Evolutionary conservation across 2,888 invertebrate species (phyloP).

Genomic region (Synergus laeviventris): DNA sequence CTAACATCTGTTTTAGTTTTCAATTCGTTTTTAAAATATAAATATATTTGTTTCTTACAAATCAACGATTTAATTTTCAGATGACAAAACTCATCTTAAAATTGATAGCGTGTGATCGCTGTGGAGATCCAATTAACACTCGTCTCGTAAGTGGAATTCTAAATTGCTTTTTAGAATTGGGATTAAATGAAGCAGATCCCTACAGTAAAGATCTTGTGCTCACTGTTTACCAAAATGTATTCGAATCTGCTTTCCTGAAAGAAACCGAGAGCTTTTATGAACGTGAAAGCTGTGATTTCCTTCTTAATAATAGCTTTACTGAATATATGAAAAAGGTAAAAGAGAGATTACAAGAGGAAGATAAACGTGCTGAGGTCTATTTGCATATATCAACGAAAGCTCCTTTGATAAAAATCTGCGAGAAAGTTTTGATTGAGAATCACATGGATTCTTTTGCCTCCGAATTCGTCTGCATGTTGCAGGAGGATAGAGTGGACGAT

Average conservation of each 20-base stretch:
- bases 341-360: conserved; percentile 94
- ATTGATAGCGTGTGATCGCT: conserved; percentile 95
- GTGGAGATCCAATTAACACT: conserved; percentile 98
- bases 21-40: too few species aligned
- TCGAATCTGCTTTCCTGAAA: conserved; percentile 95
- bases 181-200: conserved; percentile 97
- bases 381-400: conserved; percentile 95
- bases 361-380: conserved; percentile 94
- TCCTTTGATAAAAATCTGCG: conserved; percentile 92
- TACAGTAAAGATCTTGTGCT: conserved; percentile 87
- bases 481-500: conserved; percentile 96
- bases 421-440: conserved; percentile 95
- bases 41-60: not conserved
- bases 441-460: conserved; percentile 97
- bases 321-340: conserved; percentile 99
- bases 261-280: conserved; percentile 97
- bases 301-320: conserved; percentile 96
- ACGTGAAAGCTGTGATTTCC: conserved; percentile 94
- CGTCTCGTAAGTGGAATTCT: conserved; percentile 98
- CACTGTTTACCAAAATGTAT: conserved; percentile 93
- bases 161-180: conserved; percentile 96
- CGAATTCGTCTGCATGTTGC: conserved; percentile 94
- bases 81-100: conserved; percentile 98
- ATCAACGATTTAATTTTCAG: conserved; percentile 66
- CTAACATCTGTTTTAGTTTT: not conserved